Evolutionary conservation across 1,140 invertebrate genomes (phyloP).

Genomic region (Drosophila fuyamai): DNA sequence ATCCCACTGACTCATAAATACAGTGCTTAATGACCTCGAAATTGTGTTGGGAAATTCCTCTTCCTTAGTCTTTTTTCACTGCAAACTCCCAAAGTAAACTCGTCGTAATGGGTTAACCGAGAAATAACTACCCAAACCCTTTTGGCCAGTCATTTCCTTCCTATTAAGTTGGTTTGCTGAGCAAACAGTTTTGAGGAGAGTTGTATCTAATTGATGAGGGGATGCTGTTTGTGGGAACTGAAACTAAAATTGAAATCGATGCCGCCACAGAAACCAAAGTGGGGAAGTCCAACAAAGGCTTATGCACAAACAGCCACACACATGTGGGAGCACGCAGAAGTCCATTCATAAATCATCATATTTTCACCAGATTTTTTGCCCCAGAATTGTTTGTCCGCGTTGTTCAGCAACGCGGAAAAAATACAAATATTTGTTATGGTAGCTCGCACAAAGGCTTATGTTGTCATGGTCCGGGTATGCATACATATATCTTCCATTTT

Average conservation of each 20-base stretch:
- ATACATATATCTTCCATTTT: constrained; percentile 5
- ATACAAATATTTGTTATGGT: constrained; percentile 65
- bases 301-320: background rate
- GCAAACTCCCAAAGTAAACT: constrained; percentile 15
- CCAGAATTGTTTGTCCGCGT: constrained; percentile 24
- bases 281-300: constrained; percentile 10
- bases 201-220: constrained; percentile 50
- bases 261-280: constrained; percentile 13
- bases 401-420: constrained; percentile 58
- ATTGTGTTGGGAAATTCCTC: background rate
- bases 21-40: background rate
- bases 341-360: constrained; percentile 76
- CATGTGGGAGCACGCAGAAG: background rate
- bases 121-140: constrained; percentile 14
- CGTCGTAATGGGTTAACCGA: constrained; percentile 17
- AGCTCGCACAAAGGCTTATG: constrained; percentile 58
- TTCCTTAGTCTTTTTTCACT: background rate
- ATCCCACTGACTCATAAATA: background rate
- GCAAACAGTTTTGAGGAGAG: constrained; percentile 43
- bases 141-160: constrained; percentile 24
- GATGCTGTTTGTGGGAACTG: constrained; percentile 18
- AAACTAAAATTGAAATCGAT: constrained; percentile 65
- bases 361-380: constrained; percentile 37
- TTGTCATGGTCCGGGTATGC: constrained; percentile 33
- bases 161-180: constrained; percentile 13